phyloP scores from a whole-genome alignment of 2,888 invertebrate genomes.

The Agriopis aurantiaria region DNA sequence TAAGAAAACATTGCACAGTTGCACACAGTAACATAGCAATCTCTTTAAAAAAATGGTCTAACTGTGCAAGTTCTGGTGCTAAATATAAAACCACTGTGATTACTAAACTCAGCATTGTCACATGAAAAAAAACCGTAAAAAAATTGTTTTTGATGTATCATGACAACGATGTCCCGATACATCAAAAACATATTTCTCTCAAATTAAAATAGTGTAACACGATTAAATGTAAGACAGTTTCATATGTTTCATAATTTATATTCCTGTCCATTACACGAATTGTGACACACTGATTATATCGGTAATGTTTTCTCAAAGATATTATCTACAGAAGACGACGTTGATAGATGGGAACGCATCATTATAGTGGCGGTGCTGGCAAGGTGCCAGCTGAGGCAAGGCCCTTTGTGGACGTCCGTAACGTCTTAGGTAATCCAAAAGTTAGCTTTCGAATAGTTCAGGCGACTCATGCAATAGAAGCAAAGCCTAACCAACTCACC shows the following conservation, averaged over 20 bases:
- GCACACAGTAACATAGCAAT: not conserved
- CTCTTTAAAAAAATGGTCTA: not conserved
- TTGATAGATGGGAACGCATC: slow-evolving; percentile 63
- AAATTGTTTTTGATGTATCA: too few species aligned
- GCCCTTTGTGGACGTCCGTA: slow-evolving; percentile 32
- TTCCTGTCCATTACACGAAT: slow-evolving; percentile 37
- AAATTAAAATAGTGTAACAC: slow-evolving; percentile 3
- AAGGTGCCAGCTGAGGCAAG: slow-evolving; percentile 49
- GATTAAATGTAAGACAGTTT: slow-evolving; percentile 1
- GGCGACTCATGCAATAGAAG: slow-evolving; percentile 56
- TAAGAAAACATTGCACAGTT: too few species aligned
- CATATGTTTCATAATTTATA: slow-evolving; percentile 11
- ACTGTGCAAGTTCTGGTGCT: not conserved
- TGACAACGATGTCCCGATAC: not conserved
- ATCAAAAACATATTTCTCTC: not conserved
- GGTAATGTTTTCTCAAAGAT: slow-evolving; percentile 45
- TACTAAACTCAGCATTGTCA: not conserved
- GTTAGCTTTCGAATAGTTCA: slow-evolving; percentile 38
- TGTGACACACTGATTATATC: slow-evolving; percentile 39
- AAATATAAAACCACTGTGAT: not conserved
- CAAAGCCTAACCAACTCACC: slow-evolving; percentile 80
- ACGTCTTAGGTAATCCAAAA: slow-evolving; percentile 42
- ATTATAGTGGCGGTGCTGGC: slow-evolving; percentile 56
- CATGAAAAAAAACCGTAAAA: not conserved
- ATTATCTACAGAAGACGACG: slow-evolving; percentile 54